Conservation (phyloP, 2,113 vertebrate genomes). For the Hemiprocne comata region DNA sequence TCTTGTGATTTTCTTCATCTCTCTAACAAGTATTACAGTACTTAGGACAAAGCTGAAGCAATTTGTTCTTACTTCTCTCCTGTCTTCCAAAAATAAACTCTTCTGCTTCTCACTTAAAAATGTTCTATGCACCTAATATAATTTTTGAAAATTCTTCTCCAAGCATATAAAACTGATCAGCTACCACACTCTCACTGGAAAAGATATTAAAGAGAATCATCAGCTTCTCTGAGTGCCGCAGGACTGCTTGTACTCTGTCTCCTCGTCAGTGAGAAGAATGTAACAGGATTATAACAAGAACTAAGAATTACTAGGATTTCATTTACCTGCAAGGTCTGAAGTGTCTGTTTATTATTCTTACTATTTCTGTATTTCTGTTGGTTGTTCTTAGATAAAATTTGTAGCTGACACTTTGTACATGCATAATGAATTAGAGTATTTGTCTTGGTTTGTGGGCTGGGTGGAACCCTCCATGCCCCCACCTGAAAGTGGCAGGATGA, state of each 20-base stretch:
- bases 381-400: not conserved
- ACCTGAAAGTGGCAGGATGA: too few species aligned
- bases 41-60: slow-evolving; percentile 24
- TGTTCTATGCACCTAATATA: not conserved
- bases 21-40: not conserved
- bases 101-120: not conserved
- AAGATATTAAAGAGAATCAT: not conserved
- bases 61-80: not conserved
- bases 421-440: not conserved
- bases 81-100: not conserved
- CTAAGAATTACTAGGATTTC: not conserved
- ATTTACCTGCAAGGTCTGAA: not conserved
- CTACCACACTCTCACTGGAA: not conserved
- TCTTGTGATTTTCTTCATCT: slow-evolving; percentile 36
- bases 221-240: not conserved
- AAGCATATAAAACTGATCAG: not conserved
- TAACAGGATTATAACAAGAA: not conserved
- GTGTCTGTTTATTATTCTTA: not conserved
- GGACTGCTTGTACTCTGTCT: not conserved
- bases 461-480: too few species aligned
- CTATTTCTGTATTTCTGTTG: not conserved
- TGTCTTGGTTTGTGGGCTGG: too few species aligned
- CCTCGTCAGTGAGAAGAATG: not conserved
- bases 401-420: not conserved
- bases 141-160: not conserved